Percentiles rank a stretch among this genome's conserved stretches.
These are phyloP conservation scores for Caradrina clavipalpis DNA, from an alignment of 2,888 invertebrate species.

Conservation along the genomic window DNA sequence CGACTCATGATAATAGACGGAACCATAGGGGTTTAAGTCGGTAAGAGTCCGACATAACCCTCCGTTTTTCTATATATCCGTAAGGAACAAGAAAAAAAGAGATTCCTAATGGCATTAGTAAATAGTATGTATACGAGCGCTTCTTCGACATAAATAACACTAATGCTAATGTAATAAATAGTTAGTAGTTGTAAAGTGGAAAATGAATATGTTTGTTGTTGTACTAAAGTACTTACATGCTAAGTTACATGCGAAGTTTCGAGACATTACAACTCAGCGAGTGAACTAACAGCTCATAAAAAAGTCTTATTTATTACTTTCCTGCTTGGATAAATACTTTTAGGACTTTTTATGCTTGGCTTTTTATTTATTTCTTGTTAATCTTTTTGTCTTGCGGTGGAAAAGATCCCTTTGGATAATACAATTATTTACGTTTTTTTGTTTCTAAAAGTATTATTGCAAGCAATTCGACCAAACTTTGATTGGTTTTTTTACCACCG, in stretches of 20 bases:
- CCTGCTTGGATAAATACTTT: conserved; percentile 5
- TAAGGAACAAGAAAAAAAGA: no score
- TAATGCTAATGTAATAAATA: conserved; percentile 15
- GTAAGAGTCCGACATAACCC: no score
- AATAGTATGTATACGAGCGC: neutral
- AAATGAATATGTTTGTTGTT: conserved; percentile 40
- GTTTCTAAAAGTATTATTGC: neutral
- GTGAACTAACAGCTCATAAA: conserved; percentile 34
- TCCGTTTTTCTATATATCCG: no score
- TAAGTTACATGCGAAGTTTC: conserved; percentile 30
- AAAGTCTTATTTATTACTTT: conserved; percentile 30
- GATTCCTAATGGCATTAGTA: neutral
- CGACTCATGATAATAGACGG: no score
- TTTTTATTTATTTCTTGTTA: conserved; percentile 8
- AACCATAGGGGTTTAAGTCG: no score
- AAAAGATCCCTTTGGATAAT: neutral
- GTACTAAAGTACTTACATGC: conserved; percentile 37
- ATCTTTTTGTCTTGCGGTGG: neutral
- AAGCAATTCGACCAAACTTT: conserved; percentile 6
- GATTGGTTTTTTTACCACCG: conserved; percentile 6
- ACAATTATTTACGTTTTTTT: neutral
- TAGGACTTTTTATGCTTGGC: neutral
- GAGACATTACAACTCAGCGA: conserved; percentile 31
- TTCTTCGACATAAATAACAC: conserved; percentile 4
- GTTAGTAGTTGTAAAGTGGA: conserved; percentile 24